Evolutionary conservation across 2,888 invertebrate genomes (phyloP), one percentile per base, ranked within the genome.

Genomic region (Bellardia pandia): DNA sequence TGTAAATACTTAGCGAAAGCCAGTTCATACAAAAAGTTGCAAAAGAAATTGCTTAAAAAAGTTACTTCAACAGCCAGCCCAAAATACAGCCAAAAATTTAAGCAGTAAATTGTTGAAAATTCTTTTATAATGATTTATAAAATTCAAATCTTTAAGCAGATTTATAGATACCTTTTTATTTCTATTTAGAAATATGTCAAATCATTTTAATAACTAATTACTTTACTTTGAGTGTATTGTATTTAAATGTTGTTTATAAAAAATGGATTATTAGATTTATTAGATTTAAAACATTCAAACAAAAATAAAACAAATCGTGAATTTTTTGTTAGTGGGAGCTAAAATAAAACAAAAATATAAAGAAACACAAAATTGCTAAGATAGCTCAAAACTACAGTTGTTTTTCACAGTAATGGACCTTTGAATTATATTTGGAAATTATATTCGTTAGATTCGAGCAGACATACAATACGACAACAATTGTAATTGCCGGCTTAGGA

Each of bases 251-350:
- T 33, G 37, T 37, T 7, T 40, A 3, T 45, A 69, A 71, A 77
- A 85, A 88, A 86, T 85, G 48, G 86, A 86, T 88, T 87, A 87
- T 86, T 86, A 82, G 84, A 78, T 85, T 87, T 87, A 86, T 88
- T 84, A 81, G 78, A 84, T 88, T 81, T 68, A 76, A 64, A 84
- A 68, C 37, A 53, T 53, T 72, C 2, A 30, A 9, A 68, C 45
- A 56, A 68, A 66, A 45, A 64, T 64, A 37, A 48, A 72, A 78
- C 30, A 86, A 86, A 77, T 86, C 88, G 85, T 88, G 88, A 62
- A 74, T 53, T 66, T 76, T 66, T 79, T 82, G 75, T 81, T 62
- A 71, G 64, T 79, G 45, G 53, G n/a, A 76, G 33, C 16, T 48
- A 56, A 74, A 66, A 33, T 23, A 33, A 33, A 53, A 37, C 30